Base-by-base conservation (phyloP, 2,888 invertebrate genomes). In the Brachypterus glaber region DNA sequence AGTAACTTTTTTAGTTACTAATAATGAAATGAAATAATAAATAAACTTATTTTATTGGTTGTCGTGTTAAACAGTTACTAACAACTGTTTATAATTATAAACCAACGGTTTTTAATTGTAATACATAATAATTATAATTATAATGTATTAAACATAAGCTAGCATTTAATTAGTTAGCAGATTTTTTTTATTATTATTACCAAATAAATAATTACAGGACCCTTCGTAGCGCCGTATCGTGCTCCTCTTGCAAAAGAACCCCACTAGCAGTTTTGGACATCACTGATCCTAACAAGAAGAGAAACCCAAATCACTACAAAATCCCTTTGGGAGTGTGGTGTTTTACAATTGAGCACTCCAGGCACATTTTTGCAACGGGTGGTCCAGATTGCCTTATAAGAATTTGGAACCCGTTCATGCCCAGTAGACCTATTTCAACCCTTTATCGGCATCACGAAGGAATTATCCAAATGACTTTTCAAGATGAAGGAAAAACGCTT, bases 351-450 rank as follows among this genome's bases (percentile, higher is more conserved):
- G 72, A 72, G 49, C 77, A 74, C 59, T 71, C 68, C 9, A 66
- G 39, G 8, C 55, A 55, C 68, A 60, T 75, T 30, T 54, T 82
- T 32, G 79, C 73, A 37, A 79, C 79, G 1, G 88, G 87, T 2
- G 82, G 88, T 3, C 77, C 82, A 4, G 88, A 89, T 63, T 79
- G 81, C 49, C 58, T 73, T 35, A 53, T 59, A 2, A 74, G 86
- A 24, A 68, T 86, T 35, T 90, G 88, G 88, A 86, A 83, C 63
- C 77, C 85, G 0, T 84, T 83, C 58, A 76, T 83, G n/a, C 74
- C 82, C 2, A 64, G 67, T 33, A 77, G 79, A 53, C 73, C 83
- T 1, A 76, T 67, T 29, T 70, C 72, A 7, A 63, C 74, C 9
- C 68, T 87, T 21, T 65, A 69, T 27, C 86, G 86, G 0, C 88